Evolutionary conservation across 2,888 invertebrate genomes (phyloP).

Genomic region (Cyrtodaria siliqua): DNA sequence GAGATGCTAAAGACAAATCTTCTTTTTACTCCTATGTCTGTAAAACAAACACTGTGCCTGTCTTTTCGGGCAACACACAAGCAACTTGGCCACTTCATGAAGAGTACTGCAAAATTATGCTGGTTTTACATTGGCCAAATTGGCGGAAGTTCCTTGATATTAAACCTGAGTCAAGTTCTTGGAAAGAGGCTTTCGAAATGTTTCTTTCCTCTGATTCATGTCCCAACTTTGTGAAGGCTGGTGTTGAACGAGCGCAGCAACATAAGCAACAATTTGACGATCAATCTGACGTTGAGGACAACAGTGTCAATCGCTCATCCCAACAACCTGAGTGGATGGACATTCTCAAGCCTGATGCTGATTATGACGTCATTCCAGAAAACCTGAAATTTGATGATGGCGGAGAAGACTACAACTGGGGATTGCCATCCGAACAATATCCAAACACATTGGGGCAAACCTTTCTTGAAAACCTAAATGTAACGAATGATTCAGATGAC

Average conservation of each 20-base stretch:
- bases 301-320: not conserved
- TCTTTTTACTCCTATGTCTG: slow-evolving; percentile 27
- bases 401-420: slow-evolving; percentile 2
- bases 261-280: not conserved
- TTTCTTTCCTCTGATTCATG: slow-evolving; percentile 42
- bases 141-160: slow-evolving; percentile 62
- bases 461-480: too few relatives aligned
- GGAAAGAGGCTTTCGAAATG: slow-evolving; percentile 38
- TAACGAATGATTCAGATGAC: not conserved
- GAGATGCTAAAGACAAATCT: not conserved
- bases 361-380: slow-evolving; percentile 1
- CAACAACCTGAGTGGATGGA: slow-evolving; percentile 31
- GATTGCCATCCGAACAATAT: not conserved
- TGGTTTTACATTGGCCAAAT: slow-evolving; percentile 61
- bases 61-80: not conserved
- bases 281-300: not conserved
- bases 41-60: not conserved
- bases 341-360: slow-evolving; percentile 9
- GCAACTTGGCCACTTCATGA: slow-evolving; percentile 58
- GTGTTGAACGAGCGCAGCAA: slow-evolving; percentile 28
- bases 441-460: not conserved
- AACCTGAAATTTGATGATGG: slow-evolving; percentile 11
- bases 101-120: slow-evolving; percentile 46
- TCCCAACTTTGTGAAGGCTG: slow-evolving; percentile 61
- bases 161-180: slow-evolving; percentile 34